These are phyloP conservation scores for Microcebus jonahi DNA, from an alignment of 2,113 vertebrate species.

Conservation along the genomic window DNA sequence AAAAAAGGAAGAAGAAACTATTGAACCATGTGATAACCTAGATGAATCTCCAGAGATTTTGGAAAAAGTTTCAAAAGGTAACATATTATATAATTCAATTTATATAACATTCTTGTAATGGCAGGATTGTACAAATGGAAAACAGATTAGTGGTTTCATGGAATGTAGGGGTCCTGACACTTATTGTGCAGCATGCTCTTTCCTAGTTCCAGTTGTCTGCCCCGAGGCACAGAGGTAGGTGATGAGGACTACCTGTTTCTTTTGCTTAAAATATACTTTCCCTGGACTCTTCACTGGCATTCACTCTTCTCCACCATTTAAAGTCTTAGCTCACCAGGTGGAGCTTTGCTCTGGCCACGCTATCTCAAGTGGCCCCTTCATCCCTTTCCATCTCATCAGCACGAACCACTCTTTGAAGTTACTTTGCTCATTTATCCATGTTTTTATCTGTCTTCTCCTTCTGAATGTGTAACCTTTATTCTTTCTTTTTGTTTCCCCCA, in stretches of 20 bases:
- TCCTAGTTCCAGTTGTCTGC: background rate
- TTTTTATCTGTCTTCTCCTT: background rate
- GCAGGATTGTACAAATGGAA: background rate
- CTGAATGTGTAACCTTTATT: background rate
- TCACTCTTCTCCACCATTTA: background rate
- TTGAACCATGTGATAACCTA: background rate
- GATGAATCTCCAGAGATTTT: background rate
- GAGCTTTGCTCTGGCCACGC: background rate
- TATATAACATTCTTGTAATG: background rate
- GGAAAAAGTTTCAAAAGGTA: background rate
- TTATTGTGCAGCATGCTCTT: background rate
- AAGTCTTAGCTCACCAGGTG: background rate
- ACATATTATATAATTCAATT: background rate
- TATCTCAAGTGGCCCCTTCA: background rate
- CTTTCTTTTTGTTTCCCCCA: background rate
- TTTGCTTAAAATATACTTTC: background rate
- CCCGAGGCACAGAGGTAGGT: too few relatives aligned
- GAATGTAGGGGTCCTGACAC: background rate
- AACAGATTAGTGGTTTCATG: background rate
- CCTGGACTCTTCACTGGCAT: background rate
- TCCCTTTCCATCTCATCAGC: background rate
- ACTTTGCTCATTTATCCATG: background rate
- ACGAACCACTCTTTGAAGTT: background rate
- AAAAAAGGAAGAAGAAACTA: background rate
- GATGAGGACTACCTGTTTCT: too few relatives aligned